Evolutionary conservation across 2,113 vertebrate genomes (phyloP).

Genomic region (Alces alces): DNA sequence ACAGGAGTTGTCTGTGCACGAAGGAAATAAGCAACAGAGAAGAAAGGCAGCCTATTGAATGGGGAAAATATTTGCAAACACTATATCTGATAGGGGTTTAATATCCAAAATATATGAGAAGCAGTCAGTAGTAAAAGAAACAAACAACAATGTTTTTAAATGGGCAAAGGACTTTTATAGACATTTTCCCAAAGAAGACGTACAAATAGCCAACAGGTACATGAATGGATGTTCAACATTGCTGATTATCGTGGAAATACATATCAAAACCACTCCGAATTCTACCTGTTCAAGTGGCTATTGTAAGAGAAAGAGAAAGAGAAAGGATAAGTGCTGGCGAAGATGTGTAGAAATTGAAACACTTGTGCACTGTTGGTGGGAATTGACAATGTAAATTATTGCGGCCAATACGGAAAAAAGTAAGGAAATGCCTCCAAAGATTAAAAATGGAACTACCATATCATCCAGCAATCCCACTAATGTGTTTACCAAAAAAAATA

Average conservation of each 20-base stretch:
- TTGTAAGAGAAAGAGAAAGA: neutral
- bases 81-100: neutral
- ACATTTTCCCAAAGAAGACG: neutral
- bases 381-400: too few relatives aligned
- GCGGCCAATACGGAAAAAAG: neutral
- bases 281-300: too few relatives aligned
- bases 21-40: too few relatives aligned
- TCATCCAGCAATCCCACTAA: neutral
- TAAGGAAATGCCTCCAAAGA: neutral
- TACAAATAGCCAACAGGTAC: neutral
- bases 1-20: neutral
- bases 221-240: neutral
- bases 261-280: neutral
- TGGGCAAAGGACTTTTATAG: neutral
- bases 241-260: neutral
- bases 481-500: neutral
- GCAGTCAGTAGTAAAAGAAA: neutral
- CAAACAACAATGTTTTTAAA: neutral
- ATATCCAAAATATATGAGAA: neutral
- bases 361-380: neutral
- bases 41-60: rapidly evolving
- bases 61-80: neutral
- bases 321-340: rapidly evolving
- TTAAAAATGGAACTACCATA: neutral
- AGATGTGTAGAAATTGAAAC: neutral